Conservation (phyloP, 2,797 vertebrate genomes). For the Lithobates sylvaticus region DNA sequence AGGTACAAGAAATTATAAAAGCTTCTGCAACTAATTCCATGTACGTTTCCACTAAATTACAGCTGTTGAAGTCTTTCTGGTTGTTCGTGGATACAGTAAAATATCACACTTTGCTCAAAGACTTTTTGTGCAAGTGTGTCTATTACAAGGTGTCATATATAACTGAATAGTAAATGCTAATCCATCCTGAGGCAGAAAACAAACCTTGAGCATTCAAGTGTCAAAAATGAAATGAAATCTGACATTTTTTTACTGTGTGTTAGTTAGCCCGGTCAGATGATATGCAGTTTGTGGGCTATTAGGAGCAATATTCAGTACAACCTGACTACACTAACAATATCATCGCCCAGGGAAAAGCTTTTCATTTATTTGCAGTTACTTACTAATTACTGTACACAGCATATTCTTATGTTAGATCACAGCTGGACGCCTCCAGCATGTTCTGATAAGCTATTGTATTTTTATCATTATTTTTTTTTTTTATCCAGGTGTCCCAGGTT, state of each 20-base stretch:
- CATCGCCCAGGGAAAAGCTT: background rate
- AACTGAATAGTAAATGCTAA: no score
- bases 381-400: background rate
- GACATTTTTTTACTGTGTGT: background rate
- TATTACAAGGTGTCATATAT: background rate
- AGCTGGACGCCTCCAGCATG: no score
- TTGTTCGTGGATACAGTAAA: background rate
- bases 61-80: no score
- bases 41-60: no score
- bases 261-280: background rate
- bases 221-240: background rate
- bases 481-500: no score
- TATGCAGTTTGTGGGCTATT: background rate
- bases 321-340: background rate
- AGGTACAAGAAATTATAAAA: background rate
- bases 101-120: background rate
- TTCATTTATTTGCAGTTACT: background rate
- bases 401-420: background rate
- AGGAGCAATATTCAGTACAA: background rate
- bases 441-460: no score
- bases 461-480: no score
- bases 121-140: background rate
- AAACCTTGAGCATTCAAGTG: background rate
- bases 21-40: no score
- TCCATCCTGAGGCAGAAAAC: background rate